These are phyloP conservation scores for Crotalus horridus DNA, from an alignment of 2,113 vertebrate genomes.

Conservation along the genomic window DNA sequence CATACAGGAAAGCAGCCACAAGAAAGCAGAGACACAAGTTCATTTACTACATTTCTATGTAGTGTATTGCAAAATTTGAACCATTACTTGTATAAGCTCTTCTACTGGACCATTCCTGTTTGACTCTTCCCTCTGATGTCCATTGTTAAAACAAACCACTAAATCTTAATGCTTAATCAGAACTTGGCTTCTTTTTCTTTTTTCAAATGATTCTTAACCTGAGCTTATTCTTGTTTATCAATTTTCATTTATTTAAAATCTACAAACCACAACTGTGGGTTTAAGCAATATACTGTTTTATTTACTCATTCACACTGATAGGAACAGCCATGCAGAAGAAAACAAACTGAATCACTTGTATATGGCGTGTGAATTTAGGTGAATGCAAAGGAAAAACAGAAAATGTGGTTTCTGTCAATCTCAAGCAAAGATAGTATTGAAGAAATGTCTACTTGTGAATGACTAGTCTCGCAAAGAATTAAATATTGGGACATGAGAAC, in stretches of 20 bases:
- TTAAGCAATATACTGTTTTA: background rate
- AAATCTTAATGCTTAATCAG: background rate
- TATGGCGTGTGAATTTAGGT: background rate
- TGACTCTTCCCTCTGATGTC: background rate
- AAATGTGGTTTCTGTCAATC: background rate
- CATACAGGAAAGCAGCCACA: background rate
- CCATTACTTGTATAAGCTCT: background rate
- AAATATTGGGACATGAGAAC: background rate
- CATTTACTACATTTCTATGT: background rate
- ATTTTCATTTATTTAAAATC: background rate
- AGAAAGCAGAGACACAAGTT: background rate
- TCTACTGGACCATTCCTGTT: background rate
- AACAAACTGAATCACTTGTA: background rate
- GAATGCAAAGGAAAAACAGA: background rate
- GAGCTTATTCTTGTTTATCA: background rate
- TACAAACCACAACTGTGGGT: background rate
- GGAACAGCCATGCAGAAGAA: background rate
- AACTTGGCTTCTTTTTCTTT: background rate
- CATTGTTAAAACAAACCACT: background rate
- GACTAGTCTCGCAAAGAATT: background rate
- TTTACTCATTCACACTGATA: background rate
- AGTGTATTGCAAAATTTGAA: background rate
- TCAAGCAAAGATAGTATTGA: background rate
- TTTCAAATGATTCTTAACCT: background rate
- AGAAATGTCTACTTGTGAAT: too few species aligned